A percentile compares a stretch with the other conserved stretches of the same genome.
Evolutionary conservation across 2,888 invertebrate species (phyloP).

Genomic region (Dioctria linearis): DNA sequence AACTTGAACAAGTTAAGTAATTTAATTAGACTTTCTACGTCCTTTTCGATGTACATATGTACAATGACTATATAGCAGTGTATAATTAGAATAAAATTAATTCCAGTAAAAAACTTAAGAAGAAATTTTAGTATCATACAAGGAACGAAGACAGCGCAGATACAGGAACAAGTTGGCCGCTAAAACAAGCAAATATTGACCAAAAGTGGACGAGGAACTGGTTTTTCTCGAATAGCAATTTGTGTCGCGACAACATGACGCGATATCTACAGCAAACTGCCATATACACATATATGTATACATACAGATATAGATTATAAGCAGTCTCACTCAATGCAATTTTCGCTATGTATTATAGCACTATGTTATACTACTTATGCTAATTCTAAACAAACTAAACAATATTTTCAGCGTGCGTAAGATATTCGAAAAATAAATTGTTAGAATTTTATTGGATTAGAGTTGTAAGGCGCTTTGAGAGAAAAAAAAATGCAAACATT

Average conservation of each 20-base stretch:
- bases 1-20: too few species aligned
- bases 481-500: too few species aligned
- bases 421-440: background rate
- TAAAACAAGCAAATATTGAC: conserved; percentile 41
- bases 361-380: conserved; percentile 22
- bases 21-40: too few species aligned
- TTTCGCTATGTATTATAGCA: conserved; percentile 15
- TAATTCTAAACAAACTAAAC: conserved; percentile 2
- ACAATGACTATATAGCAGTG: too few species aligned
- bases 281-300: background rate
- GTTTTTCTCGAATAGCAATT: conserved; percentile 45
- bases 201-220: conserved; percentile 45
- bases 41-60: too few species aligned
- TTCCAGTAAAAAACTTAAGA: background rate
- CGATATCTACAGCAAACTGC: conserved; percentile 32
- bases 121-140: background rate
- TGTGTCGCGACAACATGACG: conserved; percentile 40
- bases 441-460: background rate
- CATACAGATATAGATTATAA: background rate
- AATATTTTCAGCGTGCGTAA: conserved; percentile 1
- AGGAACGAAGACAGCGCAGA: conserved; percentile 6
- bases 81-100: background rate
- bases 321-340: conserved; percentile 17
- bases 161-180: conserved; percentile 46
- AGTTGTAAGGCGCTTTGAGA: background rate